Conservation (phyloP, 1,140 invertebrate genomes). For the Penaeus vannamei region DNA sequence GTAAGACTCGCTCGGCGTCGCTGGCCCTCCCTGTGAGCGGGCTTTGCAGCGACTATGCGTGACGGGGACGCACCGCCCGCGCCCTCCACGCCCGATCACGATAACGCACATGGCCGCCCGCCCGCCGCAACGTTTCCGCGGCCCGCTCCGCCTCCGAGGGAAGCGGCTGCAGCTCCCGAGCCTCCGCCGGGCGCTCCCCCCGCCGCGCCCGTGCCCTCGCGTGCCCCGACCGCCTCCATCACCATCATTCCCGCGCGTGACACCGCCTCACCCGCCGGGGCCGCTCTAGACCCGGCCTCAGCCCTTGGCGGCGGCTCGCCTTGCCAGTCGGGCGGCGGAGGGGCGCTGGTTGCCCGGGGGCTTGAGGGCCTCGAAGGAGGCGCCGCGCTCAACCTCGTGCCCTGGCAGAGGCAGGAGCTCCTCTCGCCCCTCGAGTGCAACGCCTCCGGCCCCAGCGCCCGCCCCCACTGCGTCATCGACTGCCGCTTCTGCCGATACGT, state of each 20-base stretch:
- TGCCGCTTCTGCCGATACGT: slow-evolving; percentile 62
- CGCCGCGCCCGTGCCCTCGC: no score
- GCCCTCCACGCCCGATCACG: no score
- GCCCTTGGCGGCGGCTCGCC: background rate
- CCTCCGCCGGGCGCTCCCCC: no score
- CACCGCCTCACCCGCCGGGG: background rate
- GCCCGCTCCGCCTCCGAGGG: no score
- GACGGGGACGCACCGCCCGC: no score
- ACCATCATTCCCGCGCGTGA: background rate
- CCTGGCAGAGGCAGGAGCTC: slow-evolving; percentile 28
- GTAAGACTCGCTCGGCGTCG: no score
- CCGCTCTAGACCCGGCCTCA: background rate
- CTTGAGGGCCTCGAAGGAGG: background rate
- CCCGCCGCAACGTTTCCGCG: no score
- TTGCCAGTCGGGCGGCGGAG: background rate
- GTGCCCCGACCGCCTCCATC: background rate
- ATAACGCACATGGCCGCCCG: no score
- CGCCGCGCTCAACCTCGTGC: slow-evolving; percentile 22
- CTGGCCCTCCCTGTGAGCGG: no score
- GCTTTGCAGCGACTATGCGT: no score
- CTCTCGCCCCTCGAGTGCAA: slow-evolving; percentile 58
- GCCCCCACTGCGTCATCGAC: slow-evolving; percentile 54
- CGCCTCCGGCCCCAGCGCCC: slow-evolving; percentile 27
- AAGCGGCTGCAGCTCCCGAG: no score
- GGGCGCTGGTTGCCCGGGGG: background rate